These are phyloP conservation scores for Heliocidaris tuberculata DNA, from an alignment of 35 echinoderm and acorn worm species.

Conservation along the genomic window DNA sequence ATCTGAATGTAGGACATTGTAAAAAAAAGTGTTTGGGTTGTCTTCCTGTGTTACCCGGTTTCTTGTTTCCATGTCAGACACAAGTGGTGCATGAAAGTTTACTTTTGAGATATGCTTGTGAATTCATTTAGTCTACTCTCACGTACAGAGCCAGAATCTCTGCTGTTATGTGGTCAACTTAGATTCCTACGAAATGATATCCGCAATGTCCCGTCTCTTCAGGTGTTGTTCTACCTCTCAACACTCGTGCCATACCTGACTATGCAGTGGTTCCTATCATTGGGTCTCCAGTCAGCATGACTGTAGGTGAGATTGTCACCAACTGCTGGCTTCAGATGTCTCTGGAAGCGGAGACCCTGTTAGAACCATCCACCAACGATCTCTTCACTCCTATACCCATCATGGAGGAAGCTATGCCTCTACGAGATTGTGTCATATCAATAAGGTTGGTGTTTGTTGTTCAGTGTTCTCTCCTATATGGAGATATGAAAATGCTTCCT, in stretches of 20 bases:
- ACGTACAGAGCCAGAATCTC: too few relatives aligned
- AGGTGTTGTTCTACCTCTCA: slow-evolving; percentile 56
- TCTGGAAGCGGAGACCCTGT: slow-evolving; percentile 56
- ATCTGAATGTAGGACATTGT: too few relatives aligned
- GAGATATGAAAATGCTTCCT: neutral
- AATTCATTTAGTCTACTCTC: too few relatives aligned
- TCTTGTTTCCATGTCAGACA: too few relatives aligned
- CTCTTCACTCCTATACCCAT: slow-evolving; percentile 80
- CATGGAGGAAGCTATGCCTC: slow-evolving; percentile 42
- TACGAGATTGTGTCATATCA: slow-evolving; percentile 73
- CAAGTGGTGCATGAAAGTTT: too few relatives aligned
- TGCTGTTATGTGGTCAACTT: too few relatives aligned
- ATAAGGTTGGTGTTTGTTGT: slow-evolving; percentile 64
- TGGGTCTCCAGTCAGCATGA: slow-evolving; percentile 46
- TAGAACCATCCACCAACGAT: slow-evolving; percentile 53
- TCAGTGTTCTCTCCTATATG: neutral
- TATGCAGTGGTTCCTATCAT: slow-evolving; percentile 81
- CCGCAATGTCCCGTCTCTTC: neutral
- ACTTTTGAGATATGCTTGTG: too few relatives aligned
- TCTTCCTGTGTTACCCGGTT: too few relatives aligned
- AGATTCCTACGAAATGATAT: too few relatives aligned
- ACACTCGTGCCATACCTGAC: slow-evolving; percentile 64
- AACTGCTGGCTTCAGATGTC: slow-evolving; percentile 95
- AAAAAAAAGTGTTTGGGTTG: too few relatives aligned
- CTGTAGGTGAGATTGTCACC: slow-evolving; percentile 69